Evolutionary conservation across 2,113 vertebrate genomes (phyloP).

Genomic region (Deroptyus accipitrinus): DNA sequence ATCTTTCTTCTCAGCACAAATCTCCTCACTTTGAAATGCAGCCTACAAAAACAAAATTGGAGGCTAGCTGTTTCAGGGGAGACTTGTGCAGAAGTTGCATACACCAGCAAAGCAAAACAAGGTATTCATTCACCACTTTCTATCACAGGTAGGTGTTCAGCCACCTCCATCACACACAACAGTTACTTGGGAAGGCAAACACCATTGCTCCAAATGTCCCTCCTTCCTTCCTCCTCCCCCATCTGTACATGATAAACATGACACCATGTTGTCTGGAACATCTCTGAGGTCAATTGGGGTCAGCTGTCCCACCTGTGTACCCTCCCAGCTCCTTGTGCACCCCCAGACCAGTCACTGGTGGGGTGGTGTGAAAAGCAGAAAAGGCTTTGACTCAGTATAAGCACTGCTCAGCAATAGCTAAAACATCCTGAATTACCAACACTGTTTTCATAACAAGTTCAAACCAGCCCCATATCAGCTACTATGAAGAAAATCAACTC

Average conservation of each 20-base stretch:
- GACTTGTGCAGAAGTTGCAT: background rate
- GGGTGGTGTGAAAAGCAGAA: background rate
- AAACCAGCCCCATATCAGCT: background rate
- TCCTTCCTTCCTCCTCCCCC: background rate
- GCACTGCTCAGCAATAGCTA: background rate
- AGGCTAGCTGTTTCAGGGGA: background rate
- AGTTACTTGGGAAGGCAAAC: background rate
- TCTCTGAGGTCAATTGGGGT: background rate
- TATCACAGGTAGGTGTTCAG: background rate
- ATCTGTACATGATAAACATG: background rate
- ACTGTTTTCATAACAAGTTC: background rate
- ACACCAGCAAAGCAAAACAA: background rate
- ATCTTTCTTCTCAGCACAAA: background rate
- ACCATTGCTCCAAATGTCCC: too few relatives aligned
- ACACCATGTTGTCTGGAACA: accelerated
- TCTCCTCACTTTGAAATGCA: background rate
- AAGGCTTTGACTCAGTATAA: background rate
- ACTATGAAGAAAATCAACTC: background rate
- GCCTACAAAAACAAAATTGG: background rate
- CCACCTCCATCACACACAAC: background rate
- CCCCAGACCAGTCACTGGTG: background rate
- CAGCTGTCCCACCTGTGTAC: background rate
- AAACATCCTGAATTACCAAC: background rate
- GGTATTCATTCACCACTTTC: background rate
- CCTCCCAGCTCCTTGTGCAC: background rate